phyloP scores from a whole-genome alignment of 2,113 vertebrate genomes.

The Eurypyga helias region DNA sequence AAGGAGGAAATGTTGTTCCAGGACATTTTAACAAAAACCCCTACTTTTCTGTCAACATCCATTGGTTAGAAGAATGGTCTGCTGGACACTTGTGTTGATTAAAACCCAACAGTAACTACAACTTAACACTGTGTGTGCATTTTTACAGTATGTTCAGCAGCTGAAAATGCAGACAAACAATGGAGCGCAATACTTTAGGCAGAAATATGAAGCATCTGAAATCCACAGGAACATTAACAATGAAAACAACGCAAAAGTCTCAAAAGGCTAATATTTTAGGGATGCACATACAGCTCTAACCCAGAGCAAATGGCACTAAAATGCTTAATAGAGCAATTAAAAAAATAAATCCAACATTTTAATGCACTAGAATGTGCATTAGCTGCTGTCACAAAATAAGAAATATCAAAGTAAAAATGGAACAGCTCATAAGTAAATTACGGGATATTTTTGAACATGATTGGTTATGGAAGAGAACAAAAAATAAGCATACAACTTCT shows the following conservation, averaged over 20 bases:
- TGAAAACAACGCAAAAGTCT: neutral
- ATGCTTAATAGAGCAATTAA: slow-evolving; percentile 25
- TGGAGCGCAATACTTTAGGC: neutral
- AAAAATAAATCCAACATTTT: slow-evolving; percentile 28
- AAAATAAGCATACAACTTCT: neutral
- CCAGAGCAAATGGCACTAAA: neutral
- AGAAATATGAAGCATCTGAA: slow-evolving; percentile 9
- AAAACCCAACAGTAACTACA: slow-evolving; percentile 30
- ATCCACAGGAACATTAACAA: neutral
- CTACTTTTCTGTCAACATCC: neutral
- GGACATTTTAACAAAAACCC: neutral
- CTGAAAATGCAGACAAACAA: neutral
- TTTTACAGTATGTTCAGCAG: neutral
- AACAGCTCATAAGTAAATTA: slow-evolving; percentile 8
- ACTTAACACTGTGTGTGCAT: neutral
- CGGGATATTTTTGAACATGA: slow-evolving; percentile 9
- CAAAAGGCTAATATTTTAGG: slow-evolving; percentile 11
- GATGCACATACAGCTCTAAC: neutral
- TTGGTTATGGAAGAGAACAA: neutral
- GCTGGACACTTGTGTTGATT: neutral
- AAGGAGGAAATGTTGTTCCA: neutral
- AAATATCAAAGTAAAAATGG: slow-evolving; percentile 14
- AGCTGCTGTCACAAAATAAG: slow-evolving; percentile 20
- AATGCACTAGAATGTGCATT: neutral
- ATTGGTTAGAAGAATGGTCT: slow-evolving; percentile 15